A percentile compares a stretch with the other conserved stretches of the same genome.
These are phyloP conservation scores for Trissoscelio sp. DNA, from an alignment of 2,888 invertebrate species.

Conservation along the genomic window DNA sequence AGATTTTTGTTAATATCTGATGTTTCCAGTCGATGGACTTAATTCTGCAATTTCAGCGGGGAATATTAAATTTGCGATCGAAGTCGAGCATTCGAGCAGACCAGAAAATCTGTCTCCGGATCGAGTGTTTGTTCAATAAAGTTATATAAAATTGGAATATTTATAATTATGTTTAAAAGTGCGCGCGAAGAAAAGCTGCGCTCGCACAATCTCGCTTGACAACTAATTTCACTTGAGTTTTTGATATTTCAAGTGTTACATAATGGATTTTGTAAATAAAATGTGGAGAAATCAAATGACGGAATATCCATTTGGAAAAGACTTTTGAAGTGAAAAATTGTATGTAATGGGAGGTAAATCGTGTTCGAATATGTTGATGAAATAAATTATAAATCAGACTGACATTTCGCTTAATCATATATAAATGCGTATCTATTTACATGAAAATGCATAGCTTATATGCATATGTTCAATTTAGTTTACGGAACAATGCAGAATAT, in stretches of 20 bases:
- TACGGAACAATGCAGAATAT: slow-evolving; percentile 14
- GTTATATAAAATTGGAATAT: background rate
- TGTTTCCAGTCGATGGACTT: slow-evolving; percentile 44
- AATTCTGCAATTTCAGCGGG: slow-evolving; percentile 15
- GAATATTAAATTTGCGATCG: slow-evolving; percentile 27
- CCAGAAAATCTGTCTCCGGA: slow-evolving; percentile 5
- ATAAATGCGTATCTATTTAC: slow-evolving; percentile 23
- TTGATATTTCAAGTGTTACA: background rate
- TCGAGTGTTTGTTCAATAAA: slow-evolving; percentile 6
- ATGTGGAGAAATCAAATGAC: background rate
- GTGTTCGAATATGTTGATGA: background rate
- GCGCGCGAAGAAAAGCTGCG: background rate
- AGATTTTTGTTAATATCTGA: slow-evolving; percentile 52
- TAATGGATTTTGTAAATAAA: background rate
- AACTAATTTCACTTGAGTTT: background rate
- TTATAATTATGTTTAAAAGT: background rate
- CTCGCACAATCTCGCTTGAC: background rate
- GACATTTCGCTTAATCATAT: slow-evolving; percentile 22
- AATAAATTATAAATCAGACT: slow-evolving; percentile 12
- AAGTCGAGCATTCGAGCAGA: background rate
- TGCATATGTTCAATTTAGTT: slow-evolving; percentile 14
- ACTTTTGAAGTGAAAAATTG: too few relatives aligned
- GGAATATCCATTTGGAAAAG: too few relatives aligned
- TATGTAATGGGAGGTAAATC: background rate
- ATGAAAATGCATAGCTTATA: slow-evolving; percentile 24